These are phyloP conservation scores for Ditylenchus weischeri DNA, from an alignment of 2,888 invertebrate genomes.

Conservation along the genomic window DNA sequence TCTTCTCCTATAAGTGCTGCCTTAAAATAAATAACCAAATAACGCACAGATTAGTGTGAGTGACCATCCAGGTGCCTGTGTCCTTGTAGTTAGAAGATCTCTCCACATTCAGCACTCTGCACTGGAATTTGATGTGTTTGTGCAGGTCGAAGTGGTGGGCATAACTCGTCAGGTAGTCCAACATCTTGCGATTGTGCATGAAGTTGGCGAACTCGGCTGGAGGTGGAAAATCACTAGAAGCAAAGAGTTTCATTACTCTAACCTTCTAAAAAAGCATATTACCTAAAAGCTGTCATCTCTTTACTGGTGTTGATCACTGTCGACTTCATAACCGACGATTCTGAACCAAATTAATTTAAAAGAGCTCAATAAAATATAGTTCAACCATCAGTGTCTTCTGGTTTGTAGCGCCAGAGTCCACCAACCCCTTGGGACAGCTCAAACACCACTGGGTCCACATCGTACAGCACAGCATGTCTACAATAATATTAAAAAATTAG, in stretches of 20 bases:
- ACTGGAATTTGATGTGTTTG: constrained; percentile 47
- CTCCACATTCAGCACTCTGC: constrained; percentile 44
- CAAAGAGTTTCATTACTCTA: background rate
- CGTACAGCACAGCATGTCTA: constrained; percentile 38
- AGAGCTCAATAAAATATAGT: background rate
- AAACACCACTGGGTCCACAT: constrained; percentile 39
- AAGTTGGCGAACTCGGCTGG: constrained; percentile 61
- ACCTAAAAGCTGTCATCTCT: constrained; percentile 55
- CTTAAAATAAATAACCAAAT: too few relatives aligned
- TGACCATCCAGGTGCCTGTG: constrained; percentile 58
- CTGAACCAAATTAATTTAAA: constrained; percentile 28
- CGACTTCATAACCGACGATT: constrained; percentile 58
- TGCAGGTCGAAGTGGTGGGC: constrained; percentile 45
- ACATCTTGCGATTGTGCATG: constrained; percentile 60
- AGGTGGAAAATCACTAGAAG: constrained; percentile 61
- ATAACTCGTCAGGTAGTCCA: constrained; percentile 48
- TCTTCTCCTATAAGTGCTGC: too few relatives aligned
- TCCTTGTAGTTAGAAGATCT: constrained; percentile 53
- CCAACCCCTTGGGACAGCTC: constrained; percentile 37
- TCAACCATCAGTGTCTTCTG: constrained; percentile 38
- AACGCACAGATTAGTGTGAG: constrained; percentile 24
- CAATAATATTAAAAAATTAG: background rate
- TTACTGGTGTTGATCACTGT: constrained; percentile 61
- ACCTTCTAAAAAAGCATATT: background rate
- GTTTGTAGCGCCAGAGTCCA: constrained; percentile 41